Evolutionary conservation across 53 echinoderm and acorn worm genomes (phyloP), one percentile per base, ranked within the genome.

Genomic region (Luidia sarsii): DNA sequence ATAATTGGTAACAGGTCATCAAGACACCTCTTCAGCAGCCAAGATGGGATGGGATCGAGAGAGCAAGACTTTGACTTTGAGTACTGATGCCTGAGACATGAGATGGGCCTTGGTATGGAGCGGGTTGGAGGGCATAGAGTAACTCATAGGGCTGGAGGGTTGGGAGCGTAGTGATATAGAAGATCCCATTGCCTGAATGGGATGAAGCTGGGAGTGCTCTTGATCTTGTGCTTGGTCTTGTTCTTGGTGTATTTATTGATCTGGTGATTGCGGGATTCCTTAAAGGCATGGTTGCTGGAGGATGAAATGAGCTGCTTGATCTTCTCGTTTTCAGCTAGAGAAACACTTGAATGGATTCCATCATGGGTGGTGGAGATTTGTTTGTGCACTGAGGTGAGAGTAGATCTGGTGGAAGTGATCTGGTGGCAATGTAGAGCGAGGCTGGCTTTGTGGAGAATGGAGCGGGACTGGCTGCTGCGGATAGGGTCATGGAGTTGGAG

Each of bases 21-120:
- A n/a, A 74, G 22, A 8, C 56, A 52, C 22, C 56, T 28, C 39
- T 55, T 52, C 31, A 74, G 29, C 15, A 74, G 75, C 75, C 75
- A 74, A 13, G 75, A n/a, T 1, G 75, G 75, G 15, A 74, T 74
- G 1, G 56, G 54, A 35, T 74, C 75, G 0, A 74, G 33, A 36
- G 56, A 15, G 34, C 75, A 75, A 2, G 55, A 75, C n/a, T 51
- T 55, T 28, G 75, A 33, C 0, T 53, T 3, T 30, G 56, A 30
- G n/a, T 25, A n/a, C n/a, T n/a, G n/a, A n/a, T n/a, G n/a, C n/a
- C n/a, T n/a, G n/a, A n/a, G n/a, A n/a, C n/a, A n/a, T n/a, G n/a
- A n/a, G n/a, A n/a, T 43, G 43, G 6, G 43, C 6, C 13, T 43
- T 6, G 43, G 43, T 43, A 43, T 6, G 6, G 13, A n/a, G n/a